These are phyloP conservation scores for Neodontobutis hainanensis DNA, from an alignment of 2,113 vertebrate species.

Conservation along the genomic window DNA sequence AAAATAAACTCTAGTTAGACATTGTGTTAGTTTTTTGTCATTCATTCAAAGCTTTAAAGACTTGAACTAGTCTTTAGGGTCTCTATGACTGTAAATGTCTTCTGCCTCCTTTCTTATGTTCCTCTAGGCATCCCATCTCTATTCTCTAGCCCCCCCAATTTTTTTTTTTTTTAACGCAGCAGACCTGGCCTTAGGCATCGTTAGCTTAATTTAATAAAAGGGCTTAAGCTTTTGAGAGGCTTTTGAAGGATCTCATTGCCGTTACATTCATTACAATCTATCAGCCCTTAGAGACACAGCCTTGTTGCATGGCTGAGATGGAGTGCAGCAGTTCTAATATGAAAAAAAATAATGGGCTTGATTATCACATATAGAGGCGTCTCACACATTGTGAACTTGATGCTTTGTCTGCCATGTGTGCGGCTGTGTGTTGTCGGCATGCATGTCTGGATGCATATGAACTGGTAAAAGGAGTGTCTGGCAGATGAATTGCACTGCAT, in stretches of 20 bases:
- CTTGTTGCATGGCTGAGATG: constrained; percentile 60
- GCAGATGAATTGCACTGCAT: constrained; percentile 16
- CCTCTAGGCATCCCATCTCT: constrained; percentile 31
- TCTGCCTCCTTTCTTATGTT: constrained; percentile 35
- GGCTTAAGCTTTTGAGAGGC: constrained; percentile 81
- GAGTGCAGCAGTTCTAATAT: constrained; percentile 33
- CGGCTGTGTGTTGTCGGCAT: not conserved
- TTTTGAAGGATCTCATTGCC: constrained; percentile 82
- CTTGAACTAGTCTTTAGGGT: constrained; percentile 30
- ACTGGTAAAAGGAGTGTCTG: not conserved
- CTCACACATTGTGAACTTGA: constrained; percentile 40
- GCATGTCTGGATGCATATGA: not conserved
- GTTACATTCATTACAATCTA: constrained; percentile 84
- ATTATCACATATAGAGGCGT: constrained; percentile 41
- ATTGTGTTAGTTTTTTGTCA: not conserved
- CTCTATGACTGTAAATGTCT: constrained; percentile 37
- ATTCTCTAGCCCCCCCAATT: constrained; percentile 17
- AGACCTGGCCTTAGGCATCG: constrained; percentile 78
- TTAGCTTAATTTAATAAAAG: constrained; percentile 84
- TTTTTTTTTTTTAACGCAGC: constrained; percentile 42
- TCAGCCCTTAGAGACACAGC: constrained; percentile 80
- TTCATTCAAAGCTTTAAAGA: not conserved
- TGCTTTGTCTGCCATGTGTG: constrained; percentile 7
- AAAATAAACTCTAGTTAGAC: not conserved
- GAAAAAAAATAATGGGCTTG: constrained; percentile 18